Evolutionary conservation across 2,113 vertebrate genomes (phyloP).

Genomic region (Lepidothrix coronata): DNA sequence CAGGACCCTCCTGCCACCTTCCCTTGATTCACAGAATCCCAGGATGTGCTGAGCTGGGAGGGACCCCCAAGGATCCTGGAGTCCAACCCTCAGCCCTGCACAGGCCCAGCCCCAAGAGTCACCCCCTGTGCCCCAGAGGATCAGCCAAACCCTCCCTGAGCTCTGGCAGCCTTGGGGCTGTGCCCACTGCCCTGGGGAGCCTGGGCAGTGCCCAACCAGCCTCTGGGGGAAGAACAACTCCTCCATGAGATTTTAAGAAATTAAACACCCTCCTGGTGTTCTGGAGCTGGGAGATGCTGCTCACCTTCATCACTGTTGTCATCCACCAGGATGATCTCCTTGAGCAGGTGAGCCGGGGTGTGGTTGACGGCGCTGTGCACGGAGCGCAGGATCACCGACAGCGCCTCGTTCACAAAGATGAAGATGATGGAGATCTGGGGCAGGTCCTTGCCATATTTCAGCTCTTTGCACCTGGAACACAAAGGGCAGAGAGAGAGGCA

Average conservation of each 20-base stretch:
- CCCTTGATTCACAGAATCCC: background rate
- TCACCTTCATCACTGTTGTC: conserved; percentile 96
- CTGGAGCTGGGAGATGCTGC: background rate
- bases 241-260: background rate
- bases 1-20: too few species aligned
- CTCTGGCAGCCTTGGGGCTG: background rate
- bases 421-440: conserved; percentile 97
- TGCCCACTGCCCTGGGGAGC: background rate
- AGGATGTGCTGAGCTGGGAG: background rate
- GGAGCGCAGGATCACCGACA: conserved; percentile 94
- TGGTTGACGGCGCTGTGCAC: conserved; percentile 95
- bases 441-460: conserved; percentile 86
- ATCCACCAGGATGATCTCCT: conserved; percentile 96
- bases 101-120: background rate
- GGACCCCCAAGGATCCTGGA: background rate
- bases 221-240: background rate
- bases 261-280: background rate
- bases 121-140: background rate
- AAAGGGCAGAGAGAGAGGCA: background rate
- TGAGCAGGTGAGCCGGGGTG: conserved; percentile 90
- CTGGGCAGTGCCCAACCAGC: background rate
- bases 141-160: background rate
- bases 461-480: conserved; percentile 85
- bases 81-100: background rate
- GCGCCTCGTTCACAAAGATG: conserved; percentile 96